Evolutionary conservation across 2,888 invertebrate genomes (phyloP).

Genomic region (Asteroscopus sphinx): DNA sequence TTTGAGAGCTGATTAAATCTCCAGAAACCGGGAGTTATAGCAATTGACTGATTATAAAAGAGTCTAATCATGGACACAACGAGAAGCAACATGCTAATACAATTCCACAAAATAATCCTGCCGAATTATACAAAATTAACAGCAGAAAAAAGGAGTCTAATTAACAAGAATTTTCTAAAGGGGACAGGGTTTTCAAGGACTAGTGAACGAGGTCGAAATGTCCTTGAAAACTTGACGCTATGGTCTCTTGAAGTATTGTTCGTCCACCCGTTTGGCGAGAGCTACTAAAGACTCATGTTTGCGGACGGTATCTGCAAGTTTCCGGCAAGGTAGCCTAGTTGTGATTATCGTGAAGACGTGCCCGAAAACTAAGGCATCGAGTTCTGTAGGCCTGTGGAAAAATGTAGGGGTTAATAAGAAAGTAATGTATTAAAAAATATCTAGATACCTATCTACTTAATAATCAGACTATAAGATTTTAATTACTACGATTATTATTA

Average conservation of each 20-base stretch:
- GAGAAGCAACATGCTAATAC: too few relatives aligned
- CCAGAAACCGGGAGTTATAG: too few relatives aligned
- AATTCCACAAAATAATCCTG: too few relatives aligned
- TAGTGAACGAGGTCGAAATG: slow-evolving; percentile 82
- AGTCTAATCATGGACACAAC: too few relatives aligned
- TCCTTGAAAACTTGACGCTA: slow-evolving; percentile 85
- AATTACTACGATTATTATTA: too few relatives aligned
- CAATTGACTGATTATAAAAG: too few relatives aligned
- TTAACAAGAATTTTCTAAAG: slow-evolving; percentile 13
- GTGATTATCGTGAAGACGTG: slow-evolving; percentile 98
- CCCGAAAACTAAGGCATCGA: slow-evolving; percentile 98
- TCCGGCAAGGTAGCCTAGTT: slow-evolving; percentile 95
- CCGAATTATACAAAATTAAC: neutral
- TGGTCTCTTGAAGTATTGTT: slow-evolving; percentile 92
- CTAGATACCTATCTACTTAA: neutral
- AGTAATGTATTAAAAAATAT: neutral
- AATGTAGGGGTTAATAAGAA: neutral
- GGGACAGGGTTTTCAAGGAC: slow-evolving; percentile 73
- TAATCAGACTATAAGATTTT: too few relatives aligned
- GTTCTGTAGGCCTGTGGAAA: slow-evolving; percentile 95
- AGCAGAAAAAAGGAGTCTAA: slow-evolving; percentile 8
- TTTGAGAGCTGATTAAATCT: too few relatives aligned
- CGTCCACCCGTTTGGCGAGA: slow-evolving; percentile 95
- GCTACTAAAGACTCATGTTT: slow-evolving; percentile 94
- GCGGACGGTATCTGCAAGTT: slow-evolving; percentile 94